Conservation (phyloP, 2,888 invertebrate genomes). For the Elysia crispata region DNA sequence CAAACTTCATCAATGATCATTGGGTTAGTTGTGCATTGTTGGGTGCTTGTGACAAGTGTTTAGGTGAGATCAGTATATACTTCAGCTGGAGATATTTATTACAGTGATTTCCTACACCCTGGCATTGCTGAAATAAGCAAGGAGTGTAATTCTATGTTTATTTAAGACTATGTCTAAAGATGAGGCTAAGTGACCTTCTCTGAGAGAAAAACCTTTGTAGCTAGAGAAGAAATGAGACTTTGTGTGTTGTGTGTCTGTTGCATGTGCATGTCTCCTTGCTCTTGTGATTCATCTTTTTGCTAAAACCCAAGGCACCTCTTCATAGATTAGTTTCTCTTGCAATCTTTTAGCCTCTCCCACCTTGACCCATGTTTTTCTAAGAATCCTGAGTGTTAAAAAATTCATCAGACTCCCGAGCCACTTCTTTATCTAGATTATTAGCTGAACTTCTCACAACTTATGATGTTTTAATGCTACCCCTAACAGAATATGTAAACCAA, state of each 20-base stretch:
- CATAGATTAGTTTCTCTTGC: too few relatives aligned
- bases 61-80: conserved; percentile 1
- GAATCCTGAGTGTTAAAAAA: neutral
- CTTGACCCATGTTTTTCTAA: neutral
- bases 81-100: neutral
- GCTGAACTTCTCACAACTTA: too few relatives aligned
- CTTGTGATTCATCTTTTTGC: neutral
- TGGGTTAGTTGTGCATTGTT: neutral
- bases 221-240: neutral
- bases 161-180: conserved; percentile 7
- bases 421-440: too few relatives aligned
- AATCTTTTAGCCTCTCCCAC: conserved; percentile 6
- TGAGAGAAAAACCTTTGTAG: neutral
- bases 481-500: too few relatives aligned
- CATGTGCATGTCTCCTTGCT: neutral
- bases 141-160: neutral
- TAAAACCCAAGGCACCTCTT: neutral
- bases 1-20: conserved; percentile 1
- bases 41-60: neutral
- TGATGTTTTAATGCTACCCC: too few relatives aligned
- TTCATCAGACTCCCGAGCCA: neutral
- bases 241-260: neutral
- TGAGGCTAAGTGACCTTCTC: conserved; percentile 14
- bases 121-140: conserved; percentile 4
- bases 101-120: conserved; percentile 27